Percentiles rank a stretch among this genome's conserved stretches.
Evolutionary conservation across 2,797 vertebrate genomes (phyloP).

Genomic region (Microctenopoma steveboyesi): DNA sequence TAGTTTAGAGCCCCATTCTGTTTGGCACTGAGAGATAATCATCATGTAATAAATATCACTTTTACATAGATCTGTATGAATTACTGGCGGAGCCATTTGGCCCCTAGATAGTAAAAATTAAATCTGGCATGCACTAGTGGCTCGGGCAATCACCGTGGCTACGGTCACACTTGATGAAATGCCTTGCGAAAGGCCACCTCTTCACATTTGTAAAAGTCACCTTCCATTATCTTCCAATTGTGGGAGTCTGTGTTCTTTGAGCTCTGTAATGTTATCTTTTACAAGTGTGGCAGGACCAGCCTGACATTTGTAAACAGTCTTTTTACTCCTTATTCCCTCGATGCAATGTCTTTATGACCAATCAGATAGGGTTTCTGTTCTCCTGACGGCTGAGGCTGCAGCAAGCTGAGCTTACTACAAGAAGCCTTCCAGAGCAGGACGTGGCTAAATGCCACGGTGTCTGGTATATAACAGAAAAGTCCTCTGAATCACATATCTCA

Average conservation of each 20-base stretch:
- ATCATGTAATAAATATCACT: constrained; percentile 32
- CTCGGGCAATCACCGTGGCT: constrained; percentile 49
- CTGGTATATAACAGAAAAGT: constrained; percentile 35
- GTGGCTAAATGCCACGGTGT: constrained; percentile 59
- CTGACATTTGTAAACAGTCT: constrained; percentile 79
- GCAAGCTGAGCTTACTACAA: background rate
- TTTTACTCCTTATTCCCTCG: constrained; percentile 50
- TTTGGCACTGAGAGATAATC: constrained; percentile 3
- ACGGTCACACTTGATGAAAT: constrained; percentile 67
- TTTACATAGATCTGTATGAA: constrained; percentile 31
- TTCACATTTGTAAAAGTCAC: constrained; percentile 79
- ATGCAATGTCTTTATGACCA: constrained; percentile 47
- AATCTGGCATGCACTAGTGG: constrained; percentile 39
- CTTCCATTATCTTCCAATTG: constrained; percentile 70
- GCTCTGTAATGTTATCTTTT: constrained; percentile 66
- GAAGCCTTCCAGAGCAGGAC: constrained; percentile 18
- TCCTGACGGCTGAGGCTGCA: constrained; percentile 6
- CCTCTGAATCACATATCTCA: constrained; percentile 20
- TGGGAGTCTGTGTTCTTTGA: constrained; percentile 53
- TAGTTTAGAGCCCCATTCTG: background rate
- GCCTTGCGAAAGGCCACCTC: constrained; percentile 76
- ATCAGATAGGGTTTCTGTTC: constrained; percentile 38
- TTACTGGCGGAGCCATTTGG: constrained; percentile 42
- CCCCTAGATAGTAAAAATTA: constrained; percentile 27
- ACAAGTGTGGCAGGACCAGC: constrained; percentile 66